Base-by-base conservation (phyloP, 2,888 invertebrate species). In the Ephialtes manifestator region DNA sequence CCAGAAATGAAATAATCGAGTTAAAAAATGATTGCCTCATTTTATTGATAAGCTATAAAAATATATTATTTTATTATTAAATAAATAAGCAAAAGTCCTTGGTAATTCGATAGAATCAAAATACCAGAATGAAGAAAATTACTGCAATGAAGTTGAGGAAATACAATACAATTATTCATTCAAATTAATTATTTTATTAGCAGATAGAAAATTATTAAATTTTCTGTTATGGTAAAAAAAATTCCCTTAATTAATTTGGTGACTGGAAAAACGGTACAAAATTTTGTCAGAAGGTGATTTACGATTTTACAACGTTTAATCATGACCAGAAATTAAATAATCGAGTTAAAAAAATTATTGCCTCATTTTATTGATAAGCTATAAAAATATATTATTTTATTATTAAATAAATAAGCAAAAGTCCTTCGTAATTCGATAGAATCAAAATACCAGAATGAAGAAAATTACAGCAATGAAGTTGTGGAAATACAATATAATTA, bases 381-480 rank as follows among this genome's bases (percentile, higher is more conserved):
- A n/a, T n/a, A n/a, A n/a, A n/a, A n/a, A n/a, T n/a, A n/a, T n/a
- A n/a, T n/a, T n/a, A n/a, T n/a, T n/a, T n/a, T n/a, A 20, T 13
- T 35, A 20, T 39, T 20, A 11, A 53, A n/a, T 60, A 4, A 60
- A 60, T 15, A 28, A 5, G 4, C 1, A 28, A 31, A 31, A 2
- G 11, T 39, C 65, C 72, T 72, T 55, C 65, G 65, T 65, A 43
- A 80, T 53, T 80, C 71, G 35, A 53, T 15, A 51, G n/a, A 31
- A 10, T 0, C 1, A 28, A 15, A 13, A 68, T 15, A 2, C 3
- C 24, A 24, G 13, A 58, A 28, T 13, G 11, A 11, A 58, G 20
- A 58, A 15, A 13, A 28, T 58, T 20, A 53, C 20, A 7, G 13
- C n/a, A 51, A 18, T n/a, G 55, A 24, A 58, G 13, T 24, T 24